Conservation (phyloP, 2,888 invertebrate species). For the Leistus spinibarbis region DNA sequence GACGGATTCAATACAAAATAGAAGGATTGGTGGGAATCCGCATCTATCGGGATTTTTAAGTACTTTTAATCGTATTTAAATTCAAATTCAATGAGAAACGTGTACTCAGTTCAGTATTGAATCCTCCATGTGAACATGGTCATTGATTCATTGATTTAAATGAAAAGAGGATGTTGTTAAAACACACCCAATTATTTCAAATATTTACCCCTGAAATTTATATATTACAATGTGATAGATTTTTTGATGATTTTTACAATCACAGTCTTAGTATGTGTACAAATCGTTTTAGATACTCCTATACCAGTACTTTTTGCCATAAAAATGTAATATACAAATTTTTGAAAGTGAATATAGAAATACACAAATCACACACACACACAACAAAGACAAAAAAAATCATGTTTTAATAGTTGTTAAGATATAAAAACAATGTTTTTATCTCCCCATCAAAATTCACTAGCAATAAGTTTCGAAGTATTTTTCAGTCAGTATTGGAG, state of each 20-base stretch:
- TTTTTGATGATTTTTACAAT: conserved; percentile 73
- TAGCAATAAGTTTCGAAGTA: conserved; percentile 58
- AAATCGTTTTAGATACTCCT: conserved; percentile 60
- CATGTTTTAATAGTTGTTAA: not conserved
- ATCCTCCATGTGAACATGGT: no score
- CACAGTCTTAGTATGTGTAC: conserved; percentile 63
- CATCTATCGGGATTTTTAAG: no score
- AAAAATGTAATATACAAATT: conserved; percentile 49
- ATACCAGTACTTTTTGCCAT: conserved; percentile 59
- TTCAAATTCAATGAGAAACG: no score
- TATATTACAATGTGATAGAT: conserved; percentile 65
- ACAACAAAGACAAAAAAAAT: conserved; percentile 44
- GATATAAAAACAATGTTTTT: conserved; percentile 32
- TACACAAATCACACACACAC: conserved; percentile 43
- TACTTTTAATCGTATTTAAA: no score
- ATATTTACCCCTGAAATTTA: conserved; percentile 43
- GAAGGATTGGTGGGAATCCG: no score
- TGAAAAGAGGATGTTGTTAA: conserved; percentile 41
- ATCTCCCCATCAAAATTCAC: conserved; percentile 55
- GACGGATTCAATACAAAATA: no score
- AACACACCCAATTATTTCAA: conserved; percentile 40
- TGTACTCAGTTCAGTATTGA: no score
- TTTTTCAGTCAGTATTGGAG: conserved; percentile 60
- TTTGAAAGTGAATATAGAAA: conserved; percentile 30
- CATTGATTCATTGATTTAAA: no score